Percentiles rank a stretch among this genome's conserved stretches.
Conservation (phyloP, 2,888 invertebrate species). For the Dolomedes plantarius region DNA sequence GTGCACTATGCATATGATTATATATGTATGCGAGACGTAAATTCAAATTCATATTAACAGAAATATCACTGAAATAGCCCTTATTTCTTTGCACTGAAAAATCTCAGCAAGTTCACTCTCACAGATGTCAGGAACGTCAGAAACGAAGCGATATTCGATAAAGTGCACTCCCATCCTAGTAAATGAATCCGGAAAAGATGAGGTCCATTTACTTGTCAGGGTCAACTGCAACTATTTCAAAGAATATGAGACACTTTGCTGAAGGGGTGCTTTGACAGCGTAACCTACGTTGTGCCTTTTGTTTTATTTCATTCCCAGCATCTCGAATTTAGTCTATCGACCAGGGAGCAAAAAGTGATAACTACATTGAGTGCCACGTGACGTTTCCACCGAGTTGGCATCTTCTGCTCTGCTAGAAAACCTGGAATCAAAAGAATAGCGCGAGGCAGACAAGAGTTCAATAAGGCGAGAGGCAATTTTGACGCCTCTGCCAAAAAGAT, state of each 20-base stretch:
- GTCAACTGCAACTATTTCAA: conserved; percentile 18
- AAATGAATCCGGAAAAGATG: conserved; percentile 42
- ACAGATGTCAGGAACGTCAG: too few species aligned
- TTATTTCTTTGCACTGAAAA: too few species aligned
- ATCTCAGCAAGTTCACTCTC: too few species aligned
- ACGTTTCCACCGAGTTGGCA: conserved; percentile 39
- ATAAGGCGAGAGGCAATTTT: conserved; percentile 63
- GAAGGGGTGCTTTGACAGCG: conserved; percentile 24
- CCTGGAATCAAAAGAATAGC: conserved; percentile 21
- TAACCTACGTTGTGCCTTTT: conserved; percentile 30
- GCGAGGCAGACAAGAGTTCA: conserved; percentile 43
- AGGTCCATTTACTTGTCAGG: conserved; percentile 30
- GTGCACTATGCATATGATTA: too few species aligned
- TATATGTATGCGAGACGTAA: too few species aligned
- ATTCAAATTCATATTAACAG: too few species aligned
- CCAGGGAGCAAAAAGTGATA: conserved; percentile 45
- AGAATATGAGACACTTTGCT: background rate
- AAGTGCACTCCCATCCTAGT: background rate
- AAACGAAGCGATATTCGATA: too few species aligned
- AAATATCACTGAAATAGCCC: too few species aligned
- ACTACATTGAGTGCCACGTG: conserved; percentile 27
- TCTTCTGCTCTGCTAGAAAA: background rate
- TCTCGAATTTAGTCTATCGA: conserved; percentile 30
- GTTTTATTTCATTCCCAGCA: background rate
- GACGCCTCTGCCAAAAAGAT: conserved; percentile 65